Evolutionary conservation across 2,113 vertebrate genomes (phyloP).

Genomic region (Podarcis muralis): DNA sequence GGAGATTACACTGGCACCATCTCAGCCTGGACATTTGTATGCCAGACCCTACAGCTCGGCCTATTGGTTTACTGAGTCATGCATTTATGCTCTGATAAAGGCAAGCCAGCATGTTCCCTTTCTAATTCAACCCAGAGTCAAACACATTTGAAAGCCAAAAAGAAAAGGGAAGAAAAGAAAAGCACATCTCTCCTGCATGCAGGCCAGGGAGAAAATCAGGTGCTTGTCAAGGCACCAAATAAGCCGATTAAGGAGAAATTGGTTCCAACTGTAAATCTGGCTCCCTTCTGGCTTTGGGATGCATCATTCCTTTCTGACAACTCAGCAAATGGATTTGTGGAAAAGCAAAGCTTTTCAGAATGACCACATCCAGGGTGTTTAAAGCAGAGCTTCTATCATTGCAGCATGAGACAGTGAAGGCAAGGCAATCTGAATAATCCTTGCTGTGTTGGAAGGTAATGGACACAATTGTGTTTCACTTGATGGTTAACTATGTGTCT

Average conservation of each 20-base stretch:
- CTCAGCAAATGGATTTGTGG: background rate
- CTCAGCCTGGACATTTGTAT: background rate
- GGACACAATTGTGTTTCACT: background rate
- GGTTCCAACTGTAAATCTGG: background rate
- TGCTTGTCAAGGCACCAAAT: background rate
- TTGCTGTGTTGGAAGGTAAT: background rate
- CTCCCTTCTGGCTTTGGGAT: background rate
- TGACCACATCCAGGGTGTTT: background rate
- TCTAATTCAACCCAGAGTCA: background rate
- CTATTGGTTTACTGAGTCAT: background rate
- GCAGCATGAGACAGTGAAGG: background rate
- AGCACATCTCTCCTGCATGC: background rate
- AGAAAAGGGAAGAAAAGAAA: background rate
- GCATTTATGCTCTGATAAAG: background rate
- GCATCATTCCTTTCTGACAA: background rate
- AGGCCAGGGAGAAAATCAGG: background rate
- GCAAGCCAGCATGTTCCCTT: background rate
- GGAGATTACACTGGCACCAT: background rate
- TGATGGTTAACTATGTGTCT: background rate
- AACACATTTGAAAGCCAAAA: background rate
- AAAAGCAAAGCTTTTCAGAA: background rate
- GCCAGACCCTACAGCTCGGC: background rate
- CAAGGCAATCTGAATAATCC: background rate
- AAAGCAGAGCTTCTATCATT: background rate
- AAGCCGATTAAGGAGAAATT: background rate